Evolutionary conservation across 2,113 vertebrate species (phyloP).

Genomic region (Misgurnus mizolepis): DNA sequence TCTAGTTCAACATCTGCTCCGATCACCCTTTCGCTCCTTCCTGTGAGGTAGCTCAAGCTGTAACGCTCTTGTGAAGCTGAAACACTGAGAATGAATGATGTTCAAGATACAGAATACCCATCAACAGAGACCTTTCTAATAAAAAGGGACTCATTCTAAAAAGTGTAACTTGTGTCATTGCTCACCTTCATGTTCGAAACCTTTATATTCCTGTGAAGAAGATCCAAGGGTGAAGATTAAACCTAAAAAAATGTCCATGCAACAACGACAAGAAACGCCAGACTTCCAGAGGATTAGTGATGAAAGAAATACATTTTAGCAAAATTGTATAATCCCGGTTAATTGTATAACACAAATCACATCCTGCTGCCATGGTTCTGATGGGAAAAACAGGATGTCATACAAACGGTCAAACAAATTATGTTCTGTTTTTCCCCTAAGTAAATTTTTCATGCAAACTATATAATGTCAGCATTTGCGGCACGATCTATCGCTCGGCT

Average conservation of each 20-base stretch:
- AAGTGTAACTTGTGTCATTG: not conserved
- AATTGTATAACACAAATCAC: not conserved
- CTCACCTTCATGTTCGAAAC: not conserved
- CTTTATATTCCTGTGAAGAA: too few relatives aligned
- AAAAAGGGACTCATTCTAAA: too few relatives aligned
- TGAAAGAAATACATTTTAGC: not conserved
- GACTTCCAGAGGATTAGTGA: too few relatives aligned
- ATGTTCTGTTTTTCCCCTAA: too few relatives aligned
- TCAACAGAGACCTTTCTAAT: not conserved
- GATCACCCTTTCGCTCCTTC: conserved; percentile 21
- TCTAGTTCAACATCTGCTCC: not conserved
- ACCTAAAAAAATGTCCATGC: too few relatives aligned
- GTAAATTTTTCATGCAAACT: conserved; percentile 27
- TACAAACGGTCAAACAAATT: too few relatives aligned
- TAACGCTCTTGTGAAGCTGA: conserved; percentile 23
- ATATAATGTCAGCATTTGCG: conserved; percentile 62
- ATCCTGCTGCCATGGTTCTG: not conserved
- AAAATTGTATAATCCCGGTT: not conserved
- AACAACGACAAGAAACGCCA: too few relatives aligned
- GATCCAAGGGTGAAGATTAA: too few relatives aligned
- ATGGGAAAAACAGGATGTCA: not conserved
- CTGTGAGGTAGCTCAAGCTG: not conserved
- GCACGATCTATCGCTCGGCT: conserved; percentile 1
- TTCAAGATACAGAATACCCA: not conserved
- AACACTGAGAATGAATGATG: conserved; percentile 20